Percentiles rank a stretch among this genome's conserved stretches.
Evolutionary conservation across 2,797 vertebrate species (phyloP).

Genomic region (Kryptolebias ocellatus): DNA sequence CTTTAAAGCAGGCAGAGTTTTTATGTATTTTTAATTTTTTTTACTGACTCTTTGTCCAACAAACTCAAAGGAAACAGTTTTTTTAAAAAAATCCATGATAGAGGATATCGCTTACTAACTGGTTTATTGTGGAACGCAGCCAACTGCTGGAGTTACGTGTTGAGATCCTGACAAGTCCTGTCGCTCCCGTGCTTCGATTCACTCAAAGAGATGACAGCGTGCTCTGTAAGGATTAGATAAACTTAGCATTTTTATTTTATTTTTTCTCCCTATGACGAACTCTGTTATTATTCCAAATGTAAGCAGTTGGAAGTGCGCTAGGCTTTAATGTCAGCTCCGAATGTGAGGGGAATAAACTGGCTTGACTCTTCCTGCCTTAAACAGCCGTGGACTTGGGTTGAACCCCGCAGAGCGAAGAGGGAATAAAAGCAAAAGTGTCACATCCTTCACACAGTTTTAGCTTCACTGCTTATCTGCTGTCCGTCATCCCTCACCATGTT

Average conservation of each 20-base stretch:
- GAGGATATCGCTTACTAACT: conserved; percentile 51
- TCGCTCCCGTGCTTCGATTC: conserved; percentile 48
- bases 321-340: conserved; percentile 1
- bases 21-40: conserved; percentile 10
- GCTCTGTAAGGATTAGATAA: conserved; percentile 13
- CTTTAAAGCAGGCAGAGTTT: conserved; percentile 6
- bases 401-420: conserved; percentile 29
- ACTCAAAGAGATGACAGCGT: conserved; percentile 46
- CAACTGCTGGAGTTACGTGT: conserved; percentile 49
- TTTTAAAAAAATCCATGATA: conserved; percentile 15
- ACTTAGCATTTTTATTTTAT: not conserved
- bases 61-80: not conserved
- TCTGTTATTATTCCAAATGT: conserved; percentile 13
- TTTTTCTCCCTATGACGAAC: not conserved
- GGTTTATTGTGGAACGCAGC: conserved; percentile 48
- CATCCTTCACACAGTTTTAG: conserved; percentile 39
- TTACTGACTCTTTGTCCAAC: conserved; percentile 13
- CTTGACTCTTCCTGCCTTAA: conserved; percentile 3
- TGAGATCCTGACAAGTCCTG: conserved; percentile 49
- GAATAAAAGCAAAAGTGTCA: conserved; percentile 25
- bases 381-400: conserved; percentile 36
- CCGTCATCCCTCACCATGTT: conserved; percentile 56
- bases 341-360: not conserved
- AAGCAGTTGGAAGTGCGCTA: conserved; percentile 14
- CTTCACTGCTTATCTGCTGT: conserved; percentile 51